phyloP scores from a whole-genome alignment of 2,888 invertebrate genomes.

The Limnephilus lunatus region DNA sequence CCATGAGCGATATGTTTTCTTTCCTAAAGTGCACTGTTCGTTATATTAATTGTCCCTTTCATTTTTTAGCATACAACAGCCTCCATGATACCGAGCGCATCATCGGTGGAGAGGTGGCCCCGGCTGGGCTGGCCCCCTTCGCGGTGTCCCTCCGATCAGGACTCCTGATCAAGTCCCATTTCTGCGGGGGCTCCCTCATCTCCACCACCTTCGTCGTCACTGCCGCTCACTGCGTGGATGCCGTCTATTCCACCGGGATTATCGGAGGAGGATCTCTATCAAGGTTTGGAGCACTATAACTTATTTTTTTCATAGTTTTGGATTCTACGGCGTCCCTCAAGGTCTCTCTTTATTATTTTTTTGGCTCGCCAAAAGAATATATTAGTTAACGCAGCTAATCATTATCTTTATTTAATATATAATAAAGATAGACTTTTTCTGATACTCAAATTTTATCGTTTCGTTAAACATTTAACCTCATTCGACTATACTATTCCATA shows the following conservation, averaged over 20 bases:
- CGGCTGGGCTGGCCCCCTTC: constrained; percentile 53
- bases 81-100: constrained; percentile 43
- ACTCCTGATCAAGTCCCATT: constrained; percentile 53
- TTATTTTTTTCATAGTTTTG: neutral
- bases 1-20: too few species aligned
- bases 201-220: constrained; percentile 48
- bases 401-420: too few species aligned
- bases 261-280: constrained; percentile 48
- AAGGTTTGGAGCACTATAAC: constrained; percentile 24
- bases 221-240: constrained; percentile 61
- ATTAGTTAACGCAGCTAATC: too few species aligned
- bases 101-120: constrained; percentile 56
- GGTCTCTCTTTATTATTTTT: neutral
- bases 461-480: too few species aligned
- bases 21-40: too few species aligned
- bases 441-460: too few species aligned
- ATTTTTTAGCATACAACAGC: neutral
- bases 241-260: constrained; percentile 43
- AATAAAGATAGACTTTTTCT: too few species aligned
- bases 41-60: too few species aligned
- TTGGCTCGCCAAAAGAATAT: too few species aligned
- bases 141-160: constrained; percentile 60
- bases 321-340: neutral
- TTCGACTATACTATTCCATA: too few species aligned
- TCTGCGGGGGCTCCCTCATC: constrained; percentile 59